phyloP scores from a whole-genome alignment of 2,888 invertebrate genomes.

The Zaprionus lineosus region DNA sequence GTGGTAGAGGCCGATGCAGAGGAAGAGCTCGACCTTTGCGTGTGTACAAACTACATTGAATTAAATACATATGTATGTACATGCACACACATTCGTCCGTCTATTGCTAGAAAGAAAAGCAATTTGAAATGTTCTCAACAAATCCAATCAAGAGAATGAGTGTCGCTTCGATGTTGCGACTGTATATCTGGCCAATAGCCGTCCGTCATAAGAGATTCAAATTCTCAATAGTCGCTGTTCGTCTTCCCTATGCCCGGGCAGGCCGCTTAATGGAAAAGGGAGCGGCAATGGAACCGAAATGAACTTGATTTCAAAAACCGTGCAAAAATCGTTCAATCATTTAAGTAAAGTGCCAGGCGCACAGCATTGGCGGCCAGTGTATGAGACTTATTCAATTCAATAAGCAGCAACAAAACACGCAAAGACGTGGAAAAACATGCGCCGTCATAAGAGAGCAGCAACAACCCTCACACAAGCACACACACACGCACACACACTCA shows the following conservation, averaged over 20 bases:
- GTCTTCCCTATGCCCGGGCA: conserved; percentile 5
- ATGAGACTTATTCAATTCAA: conserved; percentile 57
- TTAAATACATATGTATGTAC: neutral
- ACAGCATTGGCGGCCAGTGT: conserved; percentile 28
- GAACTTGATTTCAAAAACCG: conserved; percentile 72
- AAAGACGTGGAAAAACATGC: conserved; percentile 27
- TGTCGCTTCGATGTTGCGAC: neutral
- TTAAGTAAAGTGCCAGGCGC: conserved; percentile 70
- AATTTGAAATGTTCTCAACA: neutral
- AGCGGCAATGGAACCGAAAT: conserved; percentile 55
- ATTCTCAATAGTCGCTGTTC: neutral
- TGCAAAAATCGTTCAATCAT: conserved; percentile 80
- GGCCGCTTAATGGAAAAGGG: conserved; percentile 47
- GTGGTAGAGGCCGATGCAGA: too few species aligned
- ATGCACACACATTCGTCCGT: neutral
- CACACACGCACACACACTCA: neutral
- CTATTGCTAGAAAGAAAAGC: too few species aligned
- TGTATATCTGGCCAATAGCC: conserved; percentile 5
- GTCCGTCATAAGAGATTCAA: conserved; percentile 31
- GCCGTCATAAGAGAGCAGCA: conserved; percentile 44
- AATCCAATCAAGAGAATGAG: neutral
- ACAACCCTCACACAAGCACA: conserved; percentile 28
- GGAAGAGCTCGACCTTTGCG: too few species aligned
- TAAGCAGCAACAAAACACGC: conserved; percentile 26
- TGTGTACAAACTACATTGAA: too few species aligned